Evolutionary conservation across 2,113 vertebrate species (phyloP), one percentile per base, ranked within the genome.

Genomic region (Pholis gunnellus): DNA sequence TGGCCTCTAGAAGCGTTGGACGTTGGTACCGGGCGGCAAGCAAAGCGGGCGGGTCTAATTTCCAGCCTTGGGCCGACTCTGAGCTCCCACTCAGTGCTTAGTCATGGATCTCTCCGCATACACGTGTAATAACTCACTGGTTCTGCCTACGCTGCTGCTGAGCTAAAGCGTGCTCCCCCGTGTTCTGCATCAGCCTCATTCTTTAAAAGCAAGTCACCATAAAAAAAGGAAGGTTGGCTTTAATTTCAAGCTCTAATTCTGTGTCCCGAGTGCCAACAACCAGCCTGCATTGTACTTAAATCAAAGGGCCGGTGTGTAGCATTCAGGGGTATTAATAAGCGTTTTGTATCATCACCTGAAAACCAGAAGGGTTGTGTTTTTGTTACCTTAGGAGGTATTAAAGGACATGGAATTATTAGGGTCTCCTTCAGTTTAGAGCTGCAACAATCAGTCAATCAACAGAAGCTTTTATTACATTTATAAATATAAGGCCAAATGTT

Each of bases 61-160:
- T 84, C 52, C 69, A 79, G 83, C 79, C 75, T 44, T 67, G 70
- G 73, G 76, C 68, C 31, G 17, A 70, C 79, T 79, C 74, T 72
- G 27, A 1, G 61, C 86, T 89, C 90, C 77, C 57, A 72, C 83
- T 89, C 65, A 56, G 56, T 64, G 81, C 76, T 91, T 85, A 90
- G 75, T 92, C 90, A 92, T 83, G 80, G 63, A 67, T 88, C 80
- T 88, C 60, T 88, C 31, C 83, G 57, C 46, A 66, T 75, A 54
- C 57, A 78, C 82, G 61, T 77, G 85, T 81, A 83, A 81, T 86
- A 74, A 84, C 88, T 83, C 36, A 14, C 42, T 63, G 75, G 36
- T 46, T 85, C 59, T 83, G 88, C 84, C 79, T 56, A 79, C 88
- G 38, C 54, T 42, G 38, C 54, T 42, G 65, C 90, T 81, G 56